Evolutionary conservation across 2,888 invertebrate species (phyloP).

Genomic region (Strigamia crassipes): DNA sequence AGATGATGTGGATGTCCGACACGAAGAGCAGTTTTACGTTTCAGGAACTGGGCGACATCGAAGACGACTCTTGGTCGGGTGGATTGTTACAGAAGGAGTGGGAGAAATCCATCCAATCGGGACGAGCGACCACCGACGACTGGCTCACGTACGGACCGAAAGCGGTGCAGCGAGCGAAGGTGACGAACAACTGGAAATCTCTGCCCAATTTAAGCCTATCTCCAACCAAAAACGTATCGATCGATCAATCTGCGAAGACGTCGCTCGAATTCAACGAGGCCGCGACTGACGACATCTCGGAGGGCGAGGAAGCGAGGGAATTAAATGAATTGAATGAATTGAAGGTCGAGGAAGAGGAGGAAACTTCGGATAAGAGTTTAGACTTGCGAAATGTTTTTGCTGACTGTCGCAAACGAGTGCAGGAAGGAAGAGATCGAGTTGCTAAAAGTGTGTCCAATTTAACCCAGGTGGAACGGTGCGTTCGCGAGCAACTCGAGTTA

Average conservation of each 20-base stretch:
- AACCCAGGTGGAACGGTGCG: constrained; percentile 49
- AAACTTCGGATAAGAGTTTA: neutral
- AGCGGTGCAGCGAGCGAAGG: neutral
- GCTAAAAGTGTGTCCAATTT: constrained; percentile 59
- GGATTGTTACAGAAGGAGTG: constrained; percentile 36
- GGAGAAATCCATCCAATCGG: constrained; percentile 39
- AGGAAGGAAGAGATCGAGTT: constrained; percentile 51
- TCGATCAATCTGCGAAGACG: neutral
- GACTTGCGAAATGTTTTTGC: constrained; percentile 48
- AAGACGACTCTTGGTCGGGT: constrained; percentile 29
- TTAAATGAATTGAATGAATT: too few relatives aligned
- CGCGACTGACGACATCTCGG: neutral
- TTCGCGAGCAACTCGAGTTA: neutral
- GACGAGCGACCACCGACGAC: constrained; percentile 44
- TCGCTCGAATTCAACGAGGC: neutral
- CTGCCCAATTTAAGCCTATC: neutral
- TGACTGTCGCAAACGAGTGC: constrained; percentile 50
- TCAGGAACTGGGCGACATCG: neutral
- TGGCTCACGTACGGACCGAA: constrained; percentile 8
- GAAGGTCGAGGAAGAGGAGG: neutral
- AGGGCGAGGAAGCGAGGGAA: neutral
- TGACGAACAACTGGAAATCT: neutral
- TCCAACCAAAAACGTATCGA: neutral
- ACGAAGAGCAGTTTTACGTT: neutral
- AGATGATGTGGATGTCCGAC: neutral